Evolutionary conservation across 2,797 vertebrate genomes (phyloP).

Genomic region (Melanotaenia pygmaea): DNA sequence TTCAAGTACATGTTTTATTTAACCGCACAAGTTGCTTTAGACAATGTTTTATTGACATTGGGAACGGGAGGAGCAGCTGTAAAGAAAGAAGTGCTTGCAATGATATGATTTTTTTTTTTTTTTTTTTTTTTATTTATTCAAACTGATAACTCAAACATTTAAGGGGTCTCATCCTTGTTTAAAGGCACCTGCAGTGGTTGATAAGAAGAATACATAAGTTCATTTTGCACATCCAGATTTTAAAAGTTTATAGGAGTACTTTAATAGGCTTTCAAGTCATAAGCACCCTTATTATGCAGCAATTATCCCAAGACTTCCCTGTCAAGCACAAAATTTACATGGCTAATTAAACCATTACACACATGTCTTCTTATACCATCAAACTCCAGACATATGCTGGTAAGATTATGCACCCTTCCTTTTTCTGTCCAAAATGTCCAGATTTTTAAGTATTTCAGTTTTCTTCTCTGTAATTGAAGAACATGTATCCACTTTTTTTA

Average conservation of each 20-base stretch:
- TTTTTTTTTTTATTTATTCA: neutral
- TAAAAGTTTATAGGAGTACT: conserved; percentile 22
- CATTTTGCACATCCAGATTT: conserved; percentile 39
- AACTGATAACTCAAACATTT: conserved; percentile 4
- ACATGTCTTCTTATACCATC: conserved; percentile 34
- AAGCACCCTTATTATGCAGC: conserved; percentile 32
- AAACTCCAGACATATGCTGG: conserved; percentile 26
- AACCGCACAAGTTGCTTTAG: conserved; percentile 15
- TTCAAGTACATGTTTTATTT: conserved; percentile 28
- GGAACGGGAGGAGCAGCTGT: conserved; percentile 11
- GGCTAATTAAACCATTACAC: conserved; percentile 46
- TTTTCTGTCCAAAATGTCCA: conserved; percentile 33
- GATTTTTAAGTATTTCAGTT: conserved; percentile 36
- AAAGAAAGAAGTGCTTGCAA: conserved; percentile 6
- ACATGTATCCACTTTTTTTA: conserved; percentile 43
- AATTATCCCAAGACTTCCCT: conserved; percentile 35
- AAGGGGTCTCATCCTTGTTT: conserved; percentile 27
- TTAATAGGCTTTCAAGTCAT: conserved; percentile 24
- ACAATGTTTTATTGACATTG: conserved; percentile 32
- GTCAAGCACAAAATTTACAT: conserved; percentile 33
- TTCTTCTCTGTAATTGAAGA: conserved; percentile 50
- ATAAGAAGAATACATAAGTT: conserved; percentile 36
- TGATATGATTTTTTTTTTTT: conserved; percentile 8
- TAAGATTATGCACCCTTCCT: neutral
- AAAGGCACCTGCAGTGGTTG: conserved; percentile 26